These are phyloP conservation scores for Carpatolechia fugitivella DNA, from an alignment of 2,888 invertebrate genomes.

Conservation along the genomic window DNA sequence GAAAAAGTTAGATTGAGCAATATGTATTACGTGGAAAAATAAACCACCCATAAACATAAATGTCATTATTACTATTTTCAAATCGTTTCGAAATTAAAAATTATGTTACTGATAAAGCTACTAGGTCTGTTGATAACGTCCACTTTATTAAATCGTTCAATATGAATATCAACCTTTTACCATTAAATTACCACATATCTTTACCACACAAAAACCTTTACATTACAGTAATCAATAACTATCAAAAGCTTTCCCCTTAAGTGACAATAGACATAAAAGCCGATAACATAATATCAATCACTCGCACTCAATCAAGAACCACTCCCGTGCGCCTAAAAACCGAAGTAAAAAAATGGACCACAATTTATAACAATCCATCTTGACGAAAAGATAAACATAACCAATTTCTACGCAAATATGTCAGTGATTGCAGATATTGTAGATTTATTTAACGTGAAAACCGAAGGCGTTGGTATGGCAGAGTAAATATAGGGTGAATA, in stretches of 20 bases:
- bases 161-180: not conserved
- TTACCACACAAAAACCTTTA: not conserved
- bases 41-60: too few species aligned
- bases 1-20: too few species aligned
- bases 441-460: slow-evolving; percentile 72
- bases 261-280: slow-evolving; percentile 10
- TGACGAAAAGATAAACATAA: slow-evolving; percentile 57
- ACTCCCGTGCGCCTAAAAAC: slow-evolving; percentile 18
- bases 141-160: too few species aligned
- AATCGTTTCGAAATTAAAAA: not conserved
- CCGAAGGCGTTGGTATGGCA: slow-evolving; percentile 42
- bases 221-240: slow-evolving; percentile 6
- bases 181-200: too few species aligned
- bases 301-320: slow-evolving; percentile 5
- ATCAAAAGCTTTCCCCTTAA: slow-evolving; percentile 5
- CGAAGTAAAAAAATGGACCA: slow-evolving; percentile 42
- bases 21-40: too few species aligned
- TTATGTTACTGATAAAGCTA: not conserved
- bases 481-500: slow-evolving; percentile 47
- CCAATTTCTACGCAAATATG: slow-evolving; percentile 65
- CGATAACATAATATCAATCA: slow-evolving; percentile 12
- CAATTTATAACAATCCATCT: slow-evolving; percentile 63
- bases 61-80: too few species aligned
- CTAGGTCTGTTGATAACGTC: too few species aligned
- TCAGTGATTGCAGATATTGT: slow-evolving; percentile 62